phyloP scores from a whole-genome alignment of 2,113 vertebrate species.

The Junco hyemalis region DNA sequence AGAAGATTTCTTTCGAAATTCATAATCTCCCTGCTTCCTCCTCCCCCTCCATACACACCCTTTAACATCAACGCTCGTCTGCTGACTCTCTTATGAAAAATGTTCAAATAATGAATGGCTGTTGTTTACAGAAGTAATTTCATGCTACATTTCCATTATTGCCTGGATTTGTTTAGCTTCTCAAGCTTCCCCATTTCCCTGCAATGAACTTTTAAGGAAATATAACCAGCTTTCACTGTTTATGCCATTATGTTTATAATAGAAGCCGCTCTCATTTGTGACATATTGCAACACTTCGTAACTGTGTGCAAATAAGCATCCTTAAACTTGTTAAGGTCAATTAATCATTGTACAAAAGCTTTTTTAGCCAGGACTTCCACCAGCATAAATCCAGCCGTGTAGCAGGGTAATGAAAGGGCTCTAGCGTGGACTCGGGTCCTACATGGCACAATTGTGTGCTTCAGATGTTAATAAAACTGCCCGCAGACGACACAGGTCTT shows the following conservation, averaged over 20 bases:
- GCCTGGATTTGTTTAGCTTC: constrained; percentile 94
- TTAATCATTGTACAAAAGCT: constrained; percentile 77
- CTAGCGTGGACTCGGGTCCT: background rate
- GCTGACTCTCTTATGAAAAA: constrained; percentile 86
- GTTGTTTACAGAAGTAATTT: constrained; percentile 99
- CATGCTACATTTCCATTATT: constrained; percentile 99
- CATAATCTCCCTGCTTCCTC: constrained; percentile 19
- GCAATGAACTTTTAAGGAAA: constrained; percentile 87
- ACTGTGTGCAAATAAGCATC: constrained; percentile 82
- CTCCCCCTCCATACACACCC: constrained; percentile 66
- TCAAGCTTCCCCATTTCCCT: constrained; percentile 84
- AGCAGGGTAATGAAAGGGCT: constrained; percentile 38
- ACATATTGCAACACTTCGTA: constrained; percentile 79
- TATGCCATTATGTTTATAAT: constrained; percentile 75
- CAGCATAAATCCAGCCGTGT: background rate
- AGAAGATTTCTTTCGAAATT: constrained; percentile 70
- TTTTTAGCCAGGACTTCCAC: constrained; percentile 48
- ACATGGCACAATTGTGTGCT: background rate
- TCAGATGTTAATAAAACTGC: constrained; percentile 44
- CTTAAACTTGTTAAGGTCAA: constrained; percentile 80
- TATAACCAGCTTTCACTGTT: constrained; percentile 77
- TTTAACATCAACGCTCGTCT: constrained; percentile 64
- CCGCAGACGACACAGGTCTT: background rate
- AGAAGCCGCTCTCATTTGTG: constrained; percentile 76
- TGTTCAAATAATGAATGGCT: constrained; percentile 92